Base-by-base conservation (phyloP, 1,140 invertebrate species). In the Heliconius eleuchia region DNA sequence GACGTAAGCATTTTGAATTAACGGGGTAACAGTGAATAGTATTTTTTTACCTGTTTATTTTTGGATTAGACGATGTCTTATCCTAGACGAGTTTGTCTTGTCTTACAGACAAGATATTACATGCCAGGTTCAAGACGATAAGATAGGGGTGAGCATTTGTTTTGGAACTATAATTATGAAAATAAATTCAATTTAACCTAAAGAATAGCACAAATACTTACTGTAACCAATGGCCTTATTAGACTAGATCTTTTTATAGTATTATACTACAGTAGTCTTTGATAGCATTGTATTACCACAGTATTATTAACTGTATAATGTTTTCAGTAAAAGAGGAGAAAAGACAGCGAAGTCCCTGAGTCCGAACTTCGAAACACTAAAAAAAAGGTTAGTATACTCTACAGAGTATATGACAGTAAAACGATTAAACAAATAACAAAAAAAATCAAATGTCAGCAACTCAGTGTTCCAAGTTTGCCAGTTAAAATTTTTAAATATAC, bases 171-270 rank as follows among this genome's bases (percentile, higher is more conserved):
- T 23, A 11, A 57, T 19, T 57, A 11, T 19, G 0, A 71, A 71
- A 71, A 74, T 74, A 74, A 57, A 66, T 46, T 85, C 84, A 86
- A 83, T 30, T 11, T 71, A 34, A 71, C 70, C 27, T 71, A 71
- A 19, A 37, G 27, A 34, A 71, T 23, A 18, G 55, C n/a, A 23
- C 55, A 57, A 57, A 57, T 23, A 57, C 55, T 57, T 57, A 57
- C 55, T 57, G 9, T 57, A n/a, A 57, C 55, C 5, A 52, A 19
- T 19, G 2, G 7, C 50, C 50, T 57, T 57, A 23, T 55, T 7
- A n/a, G 19, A 55, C n/a, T 55, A 16, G 52, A 57, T 23, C 19
- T 57, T 3, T 57, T 23, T 23, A 57, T 19, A 57, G 8, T 57
- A 9, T 57, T 57, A 23, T 57, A n/a, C 8, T 57, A 57, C 6